phyloP scores from a whole-genome alignment of 1,140 invertebrate species.

The Gonioctena quinquepunctata region DNA sequence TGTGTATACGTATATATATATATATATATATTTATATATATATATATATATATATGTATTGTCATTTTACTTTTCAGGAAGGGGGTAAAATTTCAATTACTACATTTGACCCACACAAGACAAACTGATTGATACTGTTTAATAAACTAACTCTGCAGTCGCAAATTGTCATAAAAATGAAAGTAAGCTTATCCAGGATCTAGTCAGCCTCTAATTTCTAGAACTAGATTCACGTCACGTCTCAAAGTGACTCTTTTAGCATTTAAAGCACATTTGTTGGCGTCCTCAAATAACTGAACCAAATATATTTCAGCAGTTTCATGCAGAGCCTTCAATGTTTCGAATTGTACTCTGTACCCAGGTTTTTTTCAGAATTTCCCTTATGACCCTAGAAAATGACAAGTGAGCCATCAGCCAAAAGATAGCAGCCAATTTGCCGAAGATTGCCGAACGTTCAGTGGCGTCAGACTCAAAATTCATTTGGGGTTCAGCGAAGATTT shows the following conservation, averaged over 20 bases:
- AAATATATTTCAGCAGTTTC: conserved; percentile 76
- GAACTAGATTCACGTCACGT: conserved; percentile 62
- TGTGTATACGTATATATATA: no score
- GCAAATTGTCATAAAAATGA: no score
- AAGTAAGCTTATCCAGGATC: conserved; percentile 38
- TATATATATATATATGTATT: no score
- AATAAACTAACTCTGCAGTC: neutral
- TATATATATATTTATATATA: no score
- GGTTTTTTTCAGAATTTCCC: conserved; percentile 38
- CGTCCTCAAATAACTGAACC: conserved; percentile 77
- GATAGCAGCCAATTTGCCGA: no score
- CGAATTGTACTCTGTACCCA: conserved; percentile 58
- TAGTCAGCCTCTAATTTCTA: conserved; percentile 53
- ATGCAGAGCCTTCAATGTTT: conserved; percentile 65
- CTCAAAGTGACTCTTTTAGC: conserved; percentile 77
- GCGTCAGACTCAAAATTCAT: no score
- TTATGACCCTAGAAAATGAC: conserved; percentile 50
- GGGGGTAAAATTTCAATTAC: no score
- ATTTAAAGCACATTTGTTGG: conserved; percentile 70
- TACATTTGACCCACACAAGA: no score
- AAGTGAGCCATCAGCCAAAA: conserved; percentile 46
- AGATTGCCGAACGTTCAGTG: no score
- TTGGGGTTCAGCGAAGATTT: no score
- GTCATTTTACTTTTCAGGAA: no score
- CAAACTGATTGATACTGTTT: no score